These are phyloP conservation scores for Zalophus californianus DNA, from an alignment of 2,797 vertebrate species.

Conservation along the genomic window DNA sequence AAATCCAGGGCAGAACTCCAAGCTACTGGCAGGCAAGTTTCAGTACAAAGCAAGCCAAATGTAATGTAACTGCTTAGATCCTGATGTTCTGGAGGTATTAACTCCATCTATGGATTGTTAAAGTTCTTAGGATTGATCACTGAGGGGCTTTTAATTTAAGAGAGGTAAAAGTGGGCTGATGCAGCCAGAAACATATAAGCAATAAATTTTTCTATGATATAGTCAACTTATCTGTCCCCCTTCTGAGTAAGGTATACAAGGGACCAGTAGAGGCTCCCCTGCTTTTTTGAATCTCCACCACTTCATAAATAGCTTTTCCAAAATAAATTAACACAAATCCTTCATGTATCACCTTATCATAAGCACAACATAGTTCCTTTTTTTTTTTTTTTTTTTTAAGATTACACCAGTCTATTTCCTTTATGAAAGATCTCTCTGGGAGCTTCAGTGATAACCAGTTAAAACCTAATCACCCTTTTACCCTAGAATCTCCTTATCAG, in stretches of 20 bases:
- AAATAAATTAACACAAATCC: background rate
- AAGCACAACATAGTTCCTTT: background rate
- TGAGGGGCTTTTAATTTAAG: background rate
- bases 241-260: background rate
- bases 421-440: background rate
- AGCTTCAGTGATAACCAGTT: background rate
- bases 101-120: background rate
- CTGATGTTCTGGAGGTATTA: background rate
- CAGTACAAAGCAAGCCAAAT: background rate
- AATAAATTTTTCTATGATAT: background rate
- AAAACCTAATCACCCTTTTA: background rate
- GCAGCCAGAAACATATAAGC: background rate
- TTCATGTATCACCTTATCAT: background rate
- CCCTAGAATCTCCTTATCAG: slow-evolving; percentile 4
- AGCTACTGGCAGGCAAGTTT: background rate
- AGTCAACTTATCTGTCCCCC: background rate
- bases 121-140: background rate
- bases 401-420: background rate
- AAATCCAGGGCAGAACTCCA: slow-evolving; percentile 1
- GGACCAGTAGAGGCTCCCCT: background rate
- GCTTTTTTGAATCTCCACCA: background rate
- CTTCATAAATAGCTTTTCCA: slow-evolving; percentile 8
- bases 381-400: background rate
- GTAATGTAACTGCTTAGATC: background rate
- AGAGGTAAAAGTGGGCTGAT: background rate